Conservation (phyloP, 64 coral and sea anemone genomes). For the Pocillopora damicornis region DNA sequence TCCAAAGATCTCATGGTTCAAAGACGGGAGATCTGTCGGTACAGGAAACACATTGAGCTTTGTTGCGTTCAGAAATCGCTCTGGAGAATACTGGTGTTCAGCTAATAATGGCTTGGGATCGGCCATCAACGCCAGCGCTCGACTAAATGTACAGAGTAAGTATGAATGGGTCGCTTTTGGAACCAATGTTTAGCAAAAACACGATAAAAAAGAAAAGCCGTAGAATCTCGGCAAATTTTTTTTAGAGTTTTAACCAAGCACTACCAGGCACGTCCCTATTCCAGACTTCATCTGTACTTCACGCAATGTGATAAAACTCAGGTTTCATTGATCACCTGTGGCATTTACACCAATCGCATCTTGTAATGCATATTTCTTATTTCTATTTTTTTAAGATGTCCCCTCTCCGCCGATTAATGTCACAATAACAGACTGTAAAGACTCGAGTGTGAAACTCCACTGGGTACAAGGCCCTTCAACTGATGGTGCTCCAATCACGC, state of each 20-base stretch:
- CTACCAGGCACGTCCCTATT: no score
- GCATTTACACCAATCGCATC: background rate
- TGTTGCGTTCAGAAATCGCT: background rate
- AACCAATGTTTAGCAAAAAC: background rate
- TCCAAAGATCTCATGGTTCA: background rate
- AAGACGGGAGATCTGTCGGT: background rate
- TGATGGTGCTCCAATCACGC: constrained; percentile 48
- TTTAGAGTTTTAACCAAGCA: no score
- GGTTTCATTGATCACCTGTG: no score
- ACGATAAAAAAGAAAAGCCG: background rate
- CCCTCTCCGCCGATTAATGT: constrained; percentile 65
- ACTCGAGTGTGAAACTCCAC: constrained; percentile 14
- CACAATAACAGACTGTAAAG: constrained; percentile 42
- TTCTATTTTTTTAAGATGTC: constrained; percentile 34
- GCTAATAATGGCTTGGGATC: background rate
- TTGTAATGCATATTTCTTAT: background rate
- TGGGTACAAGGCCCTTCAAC: constrained; percentile 37
- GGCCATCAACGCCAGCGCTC: background rate
- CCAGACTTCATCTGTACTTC: no score
- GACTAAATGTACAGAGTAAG: background rate
- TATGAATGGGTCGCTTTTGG: background rate
- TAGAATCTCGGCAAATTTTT: background rate
- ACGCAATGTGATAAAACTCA: no score
- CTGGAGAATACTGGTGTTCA: background rate
- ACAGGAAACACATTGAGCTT: background rate